Base-by-base conservation (phyloP, 1,140 invertebrate genomes). In the Samia ricini region DNA sequence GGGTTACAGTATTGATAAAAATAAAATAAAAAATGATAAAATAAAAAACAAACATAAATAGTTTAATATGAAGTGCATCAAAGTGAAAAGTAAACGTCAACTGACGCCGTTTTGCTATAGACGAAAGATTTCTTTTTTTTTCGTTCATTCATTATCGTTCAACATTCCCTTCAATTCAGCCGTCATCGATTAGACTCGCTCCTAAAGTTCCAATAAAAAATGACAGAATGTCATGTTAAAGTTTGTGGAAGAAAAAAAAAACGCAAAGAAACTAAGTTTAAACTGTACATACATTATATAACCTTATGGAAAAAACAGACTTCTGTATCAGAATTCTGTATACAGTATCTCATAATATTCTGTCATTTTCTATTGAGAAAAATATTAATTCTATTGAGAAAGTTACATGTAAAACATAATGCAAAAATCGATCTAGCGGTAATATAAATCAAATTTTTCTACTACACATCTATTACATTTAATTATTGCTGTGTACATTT, bases 401-500 rank as follows among this genome's bases (percentile, higher is more conserved):
- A n/a, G n/a, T n/a, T n/a, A n/a, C n/a, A 42, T 12, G 12, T n/a
- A 48, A 68, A 20, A 56, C 52, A 52, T 6, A 55, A 56, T 66
- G 66, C n/a, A n/a, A 59, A 73, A 60, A 70, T 63, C 61, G 55
- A 48, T 74, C 83, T 85, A 85, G 81, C 83, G 64, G 79, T 83
- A 83, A 78, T 60, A 56, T 50, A 83, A 81, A 73, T 61, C 63
- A 61, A 79, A 76, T 68, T 56, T n/a, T 42, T 69, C 74, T 77
- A 80, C 80, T 51, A 81, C 77, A 77, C 70, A 70, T 49, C 68
- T 70, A 70, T 70, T 70, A 64, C 63, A 36, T 63, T 33, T 42
- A 1, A 42, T 84, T 84, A 86, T 86, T 84, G 81, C 81, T 86
- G 80, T 75, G 66, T n/a, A n/a, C n/a, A n/a, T n/a, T n/a, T 29